Base-by-base conservation (phyloP, 1,140 invertebrate species). In the Melipona quadrifasciata region DNA sequence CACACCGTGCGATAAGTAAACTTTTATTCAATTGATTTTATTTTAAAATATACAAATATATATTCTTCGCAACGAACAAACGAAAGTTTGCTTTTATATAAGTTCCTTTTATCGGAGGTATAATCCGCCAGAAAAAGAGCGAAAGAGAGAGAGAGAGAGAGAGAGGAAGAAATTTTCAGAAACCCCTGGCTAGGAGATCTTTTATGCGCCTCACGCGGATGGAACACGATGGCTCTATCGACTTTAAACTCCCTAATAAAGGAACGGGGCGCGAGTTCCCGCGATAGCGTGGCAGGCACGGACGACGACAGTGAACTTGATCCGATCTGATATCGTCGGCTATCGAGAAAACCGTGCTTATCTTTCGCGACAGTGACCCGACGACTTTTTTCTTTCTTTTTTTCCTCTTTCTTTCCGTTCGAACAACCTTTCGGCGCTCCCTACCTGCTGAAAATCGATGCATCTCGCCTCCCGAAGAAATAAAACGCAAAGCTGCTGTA, bases 181-280 rank as follows among this genome's bases (percentile, higher is more conserved):
- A 47, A 71, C n/a, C 61, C 19, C n/a, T n/a, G 6, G 39, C 39
- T 6, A 10, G 0, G 11, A 73, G 24, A 73, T n/a, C 79, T n/a
- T 61, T 12, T 73, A 73, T 74, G 70, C 58, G 27, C 19, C 39
- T 74, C 55, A 81, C 55, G 57, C 5, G 16, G 27, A n/a, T 16
- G 10, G 14, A 12, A 10, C 58, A n/a, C 39, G 39, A 73, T 64
- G 2, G 31, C 27, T 51, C 80, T 55, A 82, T 82, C 71, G 27
- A 82, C 57, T 75, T 75, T 75, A 75, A 82, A 65, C 27, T 81
- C 24, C 71, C 58, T 75, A 82, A 82, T 82, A 82, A 82, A 61
- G 47, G 58, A 82, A 39, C 57, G 71, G 65, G 65, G 39, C 8
- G 61, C 58, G 34, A 19, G 21, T 65, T 24, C 21, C 19, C 21